A percentile compares a stretch with the other conserved stretches of the same genome.
Evolutionary conservation across 2,797 vertebrate species (phyloP).

Genomic region (Capromys pilorides): DNA sequence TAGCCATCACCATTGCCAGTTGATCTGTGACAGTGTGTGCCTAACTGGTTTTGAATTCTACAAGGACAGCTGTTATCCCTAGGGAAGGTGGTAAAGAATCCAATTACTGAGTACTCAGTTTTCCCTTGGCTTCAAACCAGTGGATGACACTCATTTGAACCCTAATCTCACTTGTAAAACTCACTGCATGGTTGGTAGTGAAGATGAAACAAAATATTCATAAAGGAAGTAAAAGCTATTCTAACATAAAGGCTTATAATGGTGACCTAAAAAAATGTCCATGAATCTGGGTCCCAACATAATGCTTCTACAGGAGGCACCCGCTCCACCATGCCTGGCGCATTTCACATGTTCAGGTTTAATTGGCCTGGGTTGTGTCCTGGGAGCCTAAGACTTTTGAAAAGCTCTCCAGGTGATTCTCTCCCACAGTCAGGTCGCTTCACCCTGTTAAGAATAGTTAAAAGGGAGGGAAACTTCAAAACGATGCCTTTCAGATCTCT

Average conservation of each 20-base stretch:
- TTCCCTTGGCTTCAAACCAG: background rate
- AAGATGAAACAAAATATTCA: background rate
- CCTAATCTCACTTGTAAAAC: background rate
- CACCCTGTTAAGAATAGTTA: slow-evolving; percentile 43
- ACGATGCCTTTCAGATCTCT: slow-evolving; percentile 59
- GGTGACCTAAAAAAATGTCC: slow-evolving; percentile 35
- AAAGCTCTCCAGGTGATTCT: slow-evolving; percentile 60
- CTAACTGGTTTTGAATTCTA: background rate
- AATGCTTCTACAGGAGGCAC: background rate
- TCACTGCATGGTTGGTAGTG: background rate
- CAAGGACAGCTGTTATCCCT: background rate
- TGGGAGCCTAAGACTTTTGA: slow-evolving; percentile 19
- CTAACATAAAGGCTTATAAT: background rate
- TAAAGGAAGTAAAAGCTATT: background rate
- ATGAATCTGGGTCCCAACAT: slow-evolving; percentile 14
- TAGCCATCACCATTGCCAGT: too few species aligned
- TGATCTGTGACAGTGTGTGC: too few species aligned
- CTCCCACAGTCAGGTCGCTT: background rate
- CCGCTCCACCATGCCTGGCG: background rate
- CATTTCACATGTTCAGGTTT: background rate
- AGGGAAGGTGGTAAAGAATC: background rate
- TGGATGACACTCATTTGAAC: background rate
- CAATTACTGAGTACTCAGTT: background rate
- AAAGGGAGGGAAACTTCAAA: slow-evolving; percentile 71
- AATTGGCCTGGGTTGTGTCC: slow-evolving; percentile 43